Evolutionary conservation across 2,113 vertebrate genomes (phyloP), one percentile per base, ranked within the genome.

Genomic region (Oplegnathus fasciatus): DNA sequence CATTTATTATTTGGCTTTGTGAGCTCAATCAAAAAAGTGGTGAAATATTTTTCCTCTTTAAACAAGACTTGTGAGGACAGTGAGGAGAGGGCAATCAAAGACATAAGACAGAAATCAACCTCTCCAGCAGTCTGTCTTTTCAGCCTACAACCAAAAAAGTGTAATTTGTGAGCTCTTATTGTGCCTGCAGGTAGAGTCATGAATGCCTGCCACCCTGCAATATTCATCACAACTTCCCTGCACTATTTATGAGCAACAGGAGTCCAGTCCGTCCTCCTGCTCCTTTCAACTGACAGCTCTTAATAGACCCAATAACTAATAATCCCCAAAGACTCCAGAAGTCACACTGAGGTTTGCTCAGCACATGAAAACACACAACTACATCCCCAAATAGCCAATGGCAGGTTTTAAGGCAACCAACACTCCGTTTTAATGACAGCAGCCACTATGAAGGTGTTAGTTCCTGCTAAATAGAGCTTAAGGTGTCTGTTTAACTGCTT

Each of bases 231-330:
- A 83, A 88, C 50, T 50, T 75, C 93, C 84, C 95, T 97, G 87
- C 94, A 96, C 95, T 96, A 97, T 93, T 97, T 75, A 97, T 97
- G 94, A 96, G 97, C 86, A 94, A 95, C 91, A 93, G 80, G 92
- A 96, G 93, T 94, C 82, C 74, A 57, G 68, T 80, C 87, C 40
- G 17, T 88, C 79, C 50, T 68, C 26, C 74, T 66, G 75, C 95
- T 96, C 83, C 50, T 80, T 96, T 95, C 93, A 93, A 73, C 87
- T 91, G 91, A 87, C 84, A 87, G 93, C 84, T 93, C 93, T 87
- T 91, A 93, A 91, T 94, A 84, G 65, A 91, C 87, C 67, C 3
- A 24, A 78, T 76, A 61, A 54, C 40, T 28, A 3, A 72, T 72
- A 85, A 46, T 80, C 82, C 87, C 90, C 91, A 86, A 75, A 66